Base-by-base conservation (phyloP, 2,888 invertebrate species). In the Noctua comes region DNA sequence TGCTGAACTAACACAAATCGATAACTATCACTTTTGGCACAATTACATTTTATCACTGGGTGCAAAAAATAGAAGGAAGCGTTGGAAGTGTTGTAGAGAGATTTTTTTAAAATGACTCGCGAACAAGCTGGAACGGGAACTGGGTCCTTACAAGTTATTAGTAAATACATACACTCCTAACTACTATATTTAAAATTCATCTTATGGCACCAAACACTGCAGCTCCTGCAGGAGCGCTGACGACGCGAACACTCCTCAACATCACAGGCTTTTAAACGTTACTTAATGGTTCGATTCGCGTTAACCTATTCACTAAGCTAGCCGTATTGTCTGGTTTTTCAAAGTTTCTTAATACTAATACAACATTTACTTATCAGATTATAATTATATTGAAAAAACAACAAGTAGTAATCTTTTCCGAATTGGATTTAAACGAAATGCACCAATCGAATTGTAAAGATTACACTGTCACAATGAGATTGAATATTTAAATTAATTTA, bases 131-230 rank as follows among this genome's bases (percentile, higher is more conserved):
- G 84, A 84, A 77, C 75, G 65, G 82, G 80, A 86, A 83, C 80
- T 77, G 76, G 72, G 62, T 80, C 77, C 83, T 84, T 85, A 86
- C 79, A 76, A 75, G 85, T 85, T 89, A 91, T 91, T 92, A 93
- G 89, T 92, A 90, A 92, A 92, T 92, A 92, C 73, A 84, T 83
- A 77, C 83, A 89, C 91, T 87, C 93, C 93, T 95, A 95, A 91
- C 93, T 95, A 95, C 91, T 90, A 51, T 90, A 90, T 92, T 91
- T 88, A 92, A 92, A 92, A 91, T 92, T 90, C 88, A 88, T 92
- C 89, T 91, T 94, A 94, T 94, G 95, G 94, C 94, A 94, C 94
- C 94, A 93, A 91, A 91, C 86, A 81, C 87, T 87, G 90, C 91
- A 88, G 87, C 73, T 76, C 18, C 66, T 89, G 90, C 88, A 1